Percentiles rank a stretch among this genome's conserved stretches.
Conservation (phyloP, 2,113 vertebrate species). For the Nestor notabilis region DNA sequence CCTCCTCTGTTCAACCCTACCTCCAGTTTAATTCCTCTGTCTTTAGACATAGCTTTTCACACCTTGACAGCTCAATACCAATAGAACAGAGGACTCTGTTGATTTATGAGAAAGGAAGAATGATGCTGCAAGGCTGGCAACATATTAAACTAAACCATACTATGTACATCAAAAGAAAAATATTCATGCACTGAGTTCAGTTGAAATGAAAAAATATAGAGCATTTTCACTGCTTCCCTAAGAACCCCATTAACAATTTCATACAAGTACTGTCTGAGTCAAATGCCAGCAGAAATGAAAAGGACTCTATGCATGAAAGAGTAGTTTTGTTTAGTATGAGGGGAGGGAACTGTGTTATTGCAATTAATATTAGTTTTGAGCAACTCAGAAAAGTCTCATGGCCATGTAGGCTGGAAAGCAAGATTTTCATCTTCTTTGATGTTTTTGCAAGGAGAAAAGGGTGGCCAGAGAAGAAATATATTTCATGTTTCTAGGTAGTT, state of each 20-base stretch:
- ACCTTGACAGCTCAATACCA: background rate
- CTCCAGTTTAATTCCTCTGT: background rate
- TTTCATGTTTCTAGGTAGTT: background rate
- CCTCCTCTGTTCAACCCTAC: background rate
- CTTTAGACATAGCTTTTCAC: background rate
- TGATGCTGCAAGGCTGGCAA: background rate
- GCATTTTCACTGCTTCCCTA: background rate
- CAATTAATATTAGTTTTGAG: constrained; percentile 16
- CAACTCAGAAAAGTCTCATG: background rate
- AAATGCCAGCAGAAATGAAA: constrained; percentile 5
- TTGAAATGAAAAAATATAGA: background rate
- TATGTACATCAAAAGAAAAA: background rate
- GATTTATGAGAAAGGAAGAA: background rate
- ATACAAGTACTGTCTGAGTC: background rate
- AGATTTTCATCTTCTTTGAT: constrained; percentile 1
- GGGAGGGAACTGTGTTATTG: background rate
- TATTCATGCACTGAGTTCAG: background rate
- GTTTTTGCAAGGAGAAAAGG: background rate
- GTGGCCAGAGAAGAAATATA: background rate
- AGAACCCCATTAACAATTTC: background rate
- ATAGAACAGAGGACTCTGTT: background rate
- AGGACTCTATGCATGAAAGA: background rate
- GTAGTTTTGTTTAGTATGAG: background rate
- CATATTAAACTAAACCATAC: background rate
- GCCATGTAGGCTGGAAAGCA: background rate